Percentiles rank a stretch among this genome's conserved stretches.
phyloP scores from a whole-genome alignment of 2,888 invertebrate genomes.

The Tetragonisca angustula region DNA sequence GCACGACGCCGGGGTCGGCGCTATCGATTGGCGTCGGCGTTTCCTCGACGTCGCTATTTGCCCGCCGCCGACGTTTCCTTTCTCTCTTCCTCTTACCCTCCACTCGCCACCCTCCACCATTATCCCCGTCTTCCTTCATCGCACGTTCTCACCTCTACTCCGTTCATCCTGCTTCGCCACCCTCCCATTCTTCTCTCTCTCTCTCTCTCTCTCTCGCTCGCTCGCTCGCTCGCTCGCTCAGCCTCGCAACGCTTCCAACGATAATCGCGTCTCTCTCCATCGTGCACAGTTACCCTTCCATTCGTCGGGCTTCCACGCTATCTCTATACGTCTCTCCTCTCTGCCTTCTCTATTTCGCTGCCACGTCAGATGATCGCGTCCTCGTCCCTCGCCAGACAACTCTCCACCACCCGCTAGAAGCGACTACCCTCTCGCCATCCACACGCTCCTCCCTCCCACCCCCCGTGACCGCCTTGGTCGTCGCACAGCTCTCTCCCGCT shows the following conservation, averaged over 20 bases:
- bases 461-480: neutral
- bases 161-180: conserved; percentile 42
- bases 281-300: conserved; percentile 1
- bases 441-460: conserved; percentile 10
- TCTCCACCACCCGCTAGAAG: conserved; percentile 17
- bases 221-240: neutral
- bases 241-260: neutral
- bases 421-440: conserved; percentile 24
- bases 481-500: conserved; percentile 3
- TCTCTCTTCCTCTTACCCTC: conserved; percentile 6
- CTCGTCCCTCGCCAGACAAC: conserved; percentile 23
- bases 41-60: conserved; percentile 75
- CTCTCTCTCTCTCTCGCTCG: neutral
- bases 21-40: conserved; percentile 81
- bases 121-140: conserved; percentile 30
- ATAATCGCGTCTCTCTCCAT: neutral
- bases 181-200: conserved; percentile 37
- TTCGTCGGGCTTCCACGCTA: conserved; percentile 5
- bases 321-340: neutral
- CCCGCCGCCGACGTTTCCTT: conserved; percentile 50
- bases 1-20: conserved; percentile 75
- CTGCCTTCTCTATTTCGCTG: neutral
- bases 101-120: conserved; percentile 31
- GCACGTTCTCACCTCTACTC: conserved; percentile 40
- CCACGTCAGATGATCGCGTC: neutral